A percentile compares a stretch with the other conserved stretches of the same genome.
Conservation (phyloP, 2,797 vertebrate genomes). For the Enteromius unitaeniatus region DNA sequence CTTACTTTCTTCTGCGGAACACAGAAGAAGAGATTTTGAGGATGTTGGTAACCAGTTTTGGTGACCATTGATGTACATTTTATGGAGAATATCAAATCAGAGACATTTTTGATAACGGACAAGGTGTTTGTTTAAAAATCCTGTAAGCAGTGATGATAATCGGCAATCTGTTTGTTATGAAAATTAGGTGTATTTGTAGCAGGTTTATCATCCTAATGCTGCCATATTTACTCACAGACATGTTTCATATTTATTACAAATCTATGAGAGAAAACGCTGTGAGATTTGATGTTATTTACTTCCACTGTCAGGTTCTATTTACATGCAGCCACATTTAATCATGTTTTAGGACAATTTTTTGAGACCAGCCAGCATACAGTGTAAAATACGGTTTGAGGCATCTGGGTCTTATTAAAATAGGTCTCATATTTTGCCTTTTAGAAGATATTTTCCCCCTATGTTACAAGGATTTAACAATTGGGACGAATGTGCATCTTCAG, state of each 20-base stretch:
- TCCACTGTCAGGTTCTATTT: neutral
- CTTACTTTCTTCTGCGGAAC: neutral
- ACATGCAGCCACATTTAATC: neutral
- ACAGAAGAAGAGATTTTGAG: neutral
- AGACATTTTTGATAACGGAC: neutral
- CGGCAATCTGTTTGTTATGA: neutral
- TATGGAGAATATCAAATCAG: neutral
- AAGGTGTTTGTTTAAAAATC: neutral
- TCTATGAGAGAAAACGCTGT: neutral
- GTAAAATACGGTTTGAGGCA: neutral
- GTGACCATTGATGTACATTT: neutral
- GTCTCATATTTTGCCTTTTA: neutral
- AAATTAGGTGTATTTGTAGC: neutral
- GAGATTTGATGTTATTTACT: neutral
- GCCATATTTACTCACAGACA: neutral
- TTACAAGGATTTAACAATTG: neutral
- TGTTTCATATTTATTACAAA: conserved; percentile 1
- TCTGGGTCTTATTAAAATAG: neutral
- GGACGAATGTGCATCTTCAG: neutral
- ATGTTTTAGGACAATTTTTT: neutral
- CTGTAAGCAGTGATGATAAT: neutral
- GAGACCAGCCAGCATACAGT: neutral
- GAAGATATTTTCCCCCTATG: neutral
- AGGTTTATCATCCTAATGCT: neutral
- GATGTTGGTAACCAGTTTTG: neutral